These are phyloP conservation scores for Aleiodes testaceus DNA, from an alignment of 2,888 invertebrate species.

Conservation along the genomic window DNA sequence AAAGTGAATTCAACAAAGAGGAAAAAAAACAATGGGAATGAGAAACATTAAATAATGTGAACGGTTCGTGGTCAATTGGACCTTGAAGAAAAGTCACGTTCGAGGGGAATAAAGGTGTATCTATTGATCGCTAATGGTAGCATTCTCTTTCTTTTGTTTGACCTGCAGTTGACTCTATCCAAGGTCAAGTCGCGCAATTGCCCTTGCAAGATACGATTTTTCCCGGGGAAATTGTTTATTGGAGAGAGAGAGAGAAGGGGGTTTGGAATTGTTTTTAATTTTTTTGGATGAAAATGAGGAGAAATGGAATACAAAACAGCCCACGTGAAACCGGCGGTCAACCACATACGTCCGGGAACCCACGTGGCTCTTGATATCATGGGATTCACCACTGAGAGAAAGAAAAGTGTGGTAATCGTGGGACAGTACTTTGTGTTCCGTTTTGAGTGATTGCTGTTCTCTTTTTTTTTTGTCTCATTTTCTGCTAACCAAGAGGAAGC, in stretches of 20 bases:
- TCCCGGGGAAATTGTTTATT: no score
- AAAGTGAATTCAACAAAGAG: not conserved
- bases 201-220: no score
- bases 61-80: slow-evolving; percentile 12
- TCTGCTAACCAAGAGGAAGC: slow-evolving; percentile 39
- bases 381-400: slow-evolving; percentile 36
- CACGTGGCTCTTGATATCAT: slow-evolving; percentile 48
- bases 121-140: not conserved
- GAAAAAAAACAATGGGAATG: not conserved
- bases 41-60: slow-evolving; percentile 18
- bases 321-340: slow-evolving; percentile 53
- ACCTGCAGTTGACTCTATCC: no score
- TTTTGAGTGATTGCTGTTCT: slow-evolving; percentile 52
- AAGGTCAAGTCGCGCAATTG: no score
- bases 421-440: slow-evolving; percentile 54
- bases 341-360: slow-evolving; percentile 58
- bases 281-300: slow-evolving; percentile 44
- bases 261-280: slow-evolving; percentile 39
- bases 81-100: slow-evolving; percentile 16
- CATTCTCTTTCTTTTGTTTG: not conserved
- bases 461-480: slow-evolving; percentile 37
- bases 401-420: slow-evolving; percentile 49
- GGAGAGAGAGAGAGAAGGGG: not conserved
- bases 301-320: slow-evolving; percentile 50
- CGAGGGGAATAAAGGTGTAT: not conserved